Percentiles rank a stretch among this genome's conserved stretches.
Evolutionary conservation across 2,888 invertebrate genomes (phyloP).

Genomic region (Acrobasis suavella): DNA sequence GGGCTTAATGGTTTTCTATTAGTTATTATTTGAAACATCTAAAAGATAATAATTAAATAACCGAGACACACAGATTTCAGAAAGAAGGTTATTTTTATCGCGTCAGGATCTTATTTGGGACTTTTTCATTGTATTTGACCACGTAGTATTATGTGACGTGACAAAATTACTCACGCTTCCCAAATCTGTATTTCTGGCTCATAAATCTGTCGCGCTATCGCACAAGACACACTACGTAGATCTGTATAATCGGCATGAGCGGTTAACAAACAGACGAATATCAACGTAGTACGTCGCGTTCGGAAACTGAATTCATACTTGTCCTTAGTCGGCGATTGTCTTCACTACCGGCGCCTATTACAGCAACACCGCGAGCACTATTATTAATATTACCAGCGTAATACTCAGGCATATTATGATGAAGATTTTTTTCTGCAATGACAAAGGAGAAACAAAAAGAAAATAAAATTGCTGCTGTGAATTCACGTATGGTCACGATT

Average conservation of each 20-base stretch:
- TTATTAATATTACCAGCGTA: conserved; percentile 89
- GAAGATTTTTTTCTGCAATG: conserved; percentile 94
- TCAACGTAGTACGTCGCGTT: conserved; percentile 42
- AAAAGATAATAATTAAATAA: too few relatives aligned
- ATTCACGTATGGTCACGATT: too few relatives aligned
- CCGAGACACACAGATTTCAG: neutral
- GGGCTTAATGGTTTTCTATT: neutral
- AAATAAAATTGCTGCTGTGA: conserved; percentile 61
- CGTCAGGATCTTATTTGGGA: neutral
- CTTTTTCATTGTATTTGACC: neutral
- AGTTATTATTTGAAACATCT: neutral
- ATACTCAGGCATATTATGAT: conserved; percentile 92
- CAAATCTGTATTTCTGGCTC: neutral
- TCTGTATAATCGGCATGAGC: neutral
- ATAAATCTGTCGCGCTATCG: neutral
- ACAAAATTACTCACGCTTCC: neutral
- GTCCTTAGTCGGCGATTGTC: conserved; percentile 37
- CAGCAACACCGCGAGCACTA: conserved; percentile 82
- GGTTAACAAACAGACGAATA: conserved; percentile 37
- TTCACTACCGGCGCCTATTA: conserved; percentile 45
- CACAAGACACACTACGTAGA: neutral
- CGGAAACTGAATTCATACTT: conserved; percentile 34
- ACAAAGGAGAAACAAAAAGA: conserved; percentile 80
- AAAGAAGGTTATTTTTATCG: neutral
- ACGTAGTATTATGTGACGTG: neutral